Conservation (phyloP, 2,888 invertebrate genomes). For the Conomelus anceps region DNA sequence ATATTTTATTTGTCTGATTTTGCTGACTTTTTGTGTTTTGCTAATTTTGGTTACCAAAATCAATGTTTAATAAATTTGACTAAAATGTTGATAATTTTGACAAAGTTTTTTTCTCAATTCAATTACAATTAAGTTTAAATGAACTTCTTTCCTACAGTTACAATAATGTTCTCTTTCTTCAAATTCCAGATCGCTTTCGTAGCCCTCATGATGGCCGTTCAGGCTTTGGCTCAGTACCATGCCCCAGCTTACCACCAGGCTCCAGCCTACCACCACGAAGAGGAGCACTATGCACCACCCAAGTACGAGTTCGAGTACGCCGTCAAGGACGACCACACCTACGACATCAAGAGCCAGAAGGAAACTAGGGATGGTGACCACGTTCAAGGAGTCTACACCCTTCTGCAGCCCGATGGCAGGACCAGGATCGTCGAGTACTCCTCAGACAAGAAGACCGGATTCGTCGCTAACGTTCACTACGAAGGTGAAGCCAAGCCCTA, state of each 20-base stretch:
- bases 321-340: slow-evolving; percentile 65
- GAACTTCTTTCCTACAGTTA: neutral
- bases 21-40: too few relatives aligned
- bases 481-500: neutral
- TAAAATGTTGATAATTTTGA: too few relatives aligned
- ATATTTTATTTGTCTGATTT: too few relatives aligned
- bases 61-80: too few relatives aligned
- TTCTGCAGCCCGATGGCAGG: slow-evolving; percentile 61
- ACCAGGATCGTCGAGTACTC: slow-evolving; percentile 65
- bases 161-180: neutral
- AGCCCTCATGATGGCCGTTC: neutral
- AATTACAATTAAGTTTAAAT: neutral
- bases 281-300: slow-evolving; percentile 23
- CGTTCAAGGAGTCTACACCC: slow-evolving; percentile 53
- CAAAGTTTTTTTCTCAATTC: neutral
- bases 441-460: slow-evolving; percentile 46
- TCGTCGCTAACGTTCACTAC: neutral
- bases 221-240: neutral
- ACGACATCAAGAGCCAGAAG: slow-evolving; percentile 64
- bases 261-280: slow-evolving; percentile 11
- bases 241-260: neutral
- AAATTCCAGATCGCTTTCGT: neutral
- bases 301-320: slow-evolving; percentile 64
- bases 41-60: too few relatives aligned
- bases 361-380: slow-evolving; percentile 67